These are phyloP conservation scores for Tautogolabrus adspersus DNA, from an alignment of 2,113 vertebrate species.

Conservation along the genomic window DNA sequence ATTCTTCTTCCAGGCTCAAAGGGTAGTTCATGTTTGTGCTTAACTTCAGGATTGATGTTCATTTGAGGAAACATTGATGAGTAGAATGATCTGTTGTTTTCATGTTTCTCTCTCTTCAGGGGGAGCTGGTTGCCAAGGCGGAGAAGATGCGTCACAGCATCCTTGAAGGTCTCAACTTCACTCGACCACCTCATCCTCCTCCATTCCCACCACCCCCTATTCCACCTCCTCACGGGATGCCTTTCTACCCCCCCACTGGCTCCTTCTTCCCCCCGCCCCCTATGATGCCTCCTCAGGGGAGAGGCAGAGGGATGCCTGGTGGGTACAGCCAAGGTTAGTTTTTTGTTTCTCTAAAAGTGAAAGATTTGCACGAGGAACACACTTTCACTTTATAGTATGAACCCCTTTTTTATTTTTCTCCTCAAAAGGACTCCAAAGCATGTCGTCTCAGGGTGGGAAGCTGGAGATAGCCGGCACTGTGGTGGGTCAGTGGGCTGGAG, in stretches of 20 bases:
- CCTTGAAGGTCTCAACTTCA: conserved; percentile 93
- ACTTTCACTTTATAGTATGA: background rate
- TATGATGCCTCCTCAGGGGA: conserved; percentile 88
- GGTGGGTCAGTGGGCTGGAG: conserved; percentile 96
- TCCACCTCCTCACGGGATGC: conserved; percentile 86
- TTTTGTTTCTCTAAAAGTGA: too few species aligned
- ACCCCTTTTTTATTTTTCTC: background rate
- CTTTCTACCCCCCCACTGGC: conserved; percentile 89
- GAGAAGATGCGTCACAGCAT: conserved; percentile 98
- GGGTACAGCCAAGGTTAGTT: conserved; percentile 60
- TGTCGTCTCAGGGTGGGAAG: conserved; percentile 95
- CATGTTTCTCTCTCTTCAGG: conserved; percentile 75
- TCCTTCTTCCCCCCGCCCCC: conserved; percentile 89
- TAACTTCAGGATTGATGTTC: background rate
- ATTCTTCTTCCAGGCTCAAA: background rate
- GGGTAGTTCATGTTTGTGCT: too few species aligned
- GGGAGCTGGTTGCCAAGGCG: conserved; percentile 92
- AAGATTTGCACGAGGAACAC: too few species aligned
- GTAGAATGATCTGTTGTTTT: background rate
- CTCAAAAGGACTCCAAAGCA: conserved; percentile 87
- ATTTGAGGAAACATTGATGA: background rate
- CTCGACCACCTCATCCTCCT: conserved; percentile 89
- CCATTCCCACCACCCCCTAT: conserved; percentile 88
- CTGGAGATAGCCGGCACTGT: conserved; percentile 97
- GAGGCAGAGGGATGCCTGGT: conserved; percentile 91